phyloP scores from a whole-genome alignment of 2,113 vertebrate species.

The Lophius piscatorius region DNA sequence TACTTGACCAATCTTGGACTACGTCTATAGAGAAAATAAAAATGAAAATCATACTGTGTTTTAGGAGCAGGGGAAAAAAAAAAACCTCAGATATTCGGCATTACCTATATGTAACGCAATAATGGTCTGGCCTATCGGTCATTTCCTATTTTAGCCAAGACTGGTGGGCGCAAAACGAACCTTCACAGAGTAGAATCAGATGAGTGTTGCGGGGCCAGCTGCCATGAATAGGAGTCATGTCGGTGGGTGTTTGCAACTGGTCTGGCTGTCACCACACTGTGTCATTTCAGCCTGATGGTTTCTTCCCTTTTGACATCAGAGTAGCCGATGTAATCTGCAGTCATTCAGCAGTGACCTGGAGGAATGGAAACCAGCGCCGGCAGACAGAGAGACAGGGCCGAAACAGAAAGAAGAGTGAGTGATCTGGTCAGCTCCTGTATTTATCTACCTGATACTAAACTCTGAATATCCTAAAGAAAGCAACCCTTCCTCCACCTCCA shows the following conservation, averaged over 20 bases:
- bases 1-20: constrained; percentile 7
- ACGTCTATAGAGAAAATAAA: background rate
- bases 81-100: constrained; percentile 36
- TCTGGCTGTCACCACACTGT: constrained; percentile 58
- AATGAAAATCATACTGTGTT: background rate
- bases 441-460: constrained; percentile 55
- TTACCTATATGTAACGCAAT: constrained; percentile 38
- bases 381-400: constrained; percentile 18
- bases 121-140: constrained; percentile 38
- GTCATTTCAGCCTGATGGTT: constrained; percentile 70
- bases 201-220: constrained; percentile 67
- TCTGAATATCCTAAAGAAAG: constrained; percentile 16
- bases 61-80: constrained; percentile 14
- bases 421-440: constrained; percentile 51
- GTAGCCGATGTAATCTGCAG: constrained; percentile 67
- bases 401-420: constrained; percentile 39
- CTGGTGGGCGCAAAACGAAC: constrained; percentile 35
- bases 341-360: constrained; percentile 67
- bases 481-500: background rate
- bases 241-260: constrained; percentile 52
- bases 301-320: constrained; percentile 61
- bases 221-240: constrained; percentile 65
- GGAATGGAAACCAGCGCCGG: constrained; percentile 63
- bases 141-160: constrained; percentile 51
- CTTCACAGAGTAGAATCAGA: constrained; percentile 66